Percentiles rank a stretch among this genome's conserved stretches.
These are phyloP conservation scores for Diadophis punctatus DNA, from an alignment of 2,113 vertebrate species.

Conservation along the genomic window DNA sequence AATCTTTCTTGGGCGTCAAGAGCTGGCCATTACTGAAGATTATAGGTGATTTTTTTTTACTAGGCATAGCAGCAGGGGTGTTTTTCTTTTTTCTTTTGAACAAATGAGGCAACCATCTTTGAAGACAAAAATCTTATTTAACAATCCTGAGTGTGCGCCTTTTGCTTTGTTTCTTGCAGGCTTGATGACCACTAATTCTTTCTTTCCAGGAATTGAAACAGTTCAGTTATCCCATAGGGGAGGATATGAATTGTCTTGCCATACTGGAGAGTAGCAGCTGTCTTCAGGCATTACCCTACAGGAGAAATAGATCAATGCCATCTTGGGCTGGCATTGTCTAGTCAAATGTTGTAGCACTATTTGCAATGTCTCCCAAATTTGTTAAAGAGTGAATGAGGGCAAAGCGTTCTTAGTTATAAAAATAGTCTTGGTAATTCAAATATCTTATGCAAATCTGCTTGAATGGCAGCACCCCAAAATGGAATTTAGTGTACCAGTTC, in stretches of 20 bases:
- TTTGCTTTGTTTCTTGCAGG: not conserved
- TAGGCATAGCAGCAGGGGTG: not conserved
- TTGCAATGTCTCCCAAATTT: not conserved
- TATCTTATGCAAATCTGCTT: not conserved
- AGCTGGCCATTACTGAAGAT: not conserved
- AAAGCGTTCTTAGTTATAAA: not conserved
- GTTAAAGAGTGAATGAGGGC: not conserved
- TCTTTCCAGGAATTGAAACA: not conserved
- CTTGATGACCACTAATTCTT: not conserved
- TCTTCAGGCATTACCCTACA: not conserved
- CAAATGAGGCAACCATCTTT: not conserved
- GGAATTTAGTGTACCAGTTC: not conserved
- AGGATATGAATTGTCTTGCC: no score
- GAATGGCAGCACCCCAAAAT: not conserved
- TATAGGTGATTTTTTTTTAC: not conserved
- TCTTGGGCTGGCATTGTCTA: not conserved
- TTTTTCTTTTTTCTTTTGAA: not conserved
- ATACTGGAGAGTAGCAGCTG: not conserved
- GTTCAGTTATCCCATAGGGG: not conserved
- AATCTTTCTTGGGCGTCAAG: no score
- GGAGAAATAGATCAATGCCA: not conserved
- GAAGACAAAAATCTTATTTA: not conserved
- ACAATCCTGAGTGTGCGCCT: not conserved
- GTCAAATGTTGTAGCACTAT: not conserved
- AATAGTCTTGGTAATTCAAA: not conserved